Conservation (phyloP, 2,888 invertebrate species). For the Zygogramma bicolorata region DNA sequence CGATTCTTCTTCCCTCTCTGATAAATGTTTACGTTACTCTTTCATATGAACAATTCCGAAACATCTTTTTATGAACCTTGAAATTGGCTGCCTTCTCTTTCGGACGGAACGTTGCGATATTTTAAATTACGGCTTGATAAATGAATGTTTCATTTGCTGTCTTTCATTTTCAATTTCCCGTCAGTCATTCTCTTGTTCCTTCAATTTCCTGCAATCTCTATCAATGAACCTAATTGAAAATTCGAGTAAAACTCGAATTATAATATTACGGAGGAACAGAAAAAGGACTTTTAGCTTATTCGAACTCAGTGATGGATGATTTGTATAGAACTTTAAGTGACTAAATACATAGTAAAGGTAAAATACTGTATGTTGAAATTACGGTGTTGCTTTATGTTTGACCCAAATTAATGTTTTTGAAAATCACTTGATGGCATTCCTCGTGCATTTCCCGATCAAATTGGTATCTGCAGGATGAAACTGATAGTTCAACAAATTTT, state of each 20-base stretch:
- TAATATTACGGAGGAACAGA: background rate
- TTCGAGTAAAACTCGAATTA: conserved; percentile 4
- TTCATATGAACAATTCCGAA: conserved; percentile 32
- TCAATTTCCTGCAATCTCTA: conserved; percentile 16
- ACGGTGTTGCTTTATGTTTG: too few relatives aligned
- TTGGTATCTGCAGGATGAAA: too few relatives aligned
- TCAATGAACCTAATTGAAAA: conserved; percentile 20
- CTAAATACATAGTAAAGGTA: too few relatives aligned
- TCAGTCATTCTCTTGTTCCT: conserved; percentile 14
- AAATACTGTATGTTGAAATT: too few relatives aligned
- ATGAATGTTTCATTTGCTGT: conserved; percentile 28
- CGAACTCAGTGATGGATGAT: background rate
- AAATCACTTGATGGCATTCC: too few relatives aligned
- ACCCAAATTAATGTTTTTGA: too few relatives aligned
- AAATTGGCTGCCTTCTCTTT: conserved; percentile 37
- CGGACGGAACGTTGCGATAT: conserved; percentile 28
- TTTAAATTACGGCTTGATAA: conserved; percentile 30
- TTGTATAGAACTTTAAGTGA: too few relatives aligned
- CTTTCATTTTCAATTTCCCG: conserved; percentile 21
- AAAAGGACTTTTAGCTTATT: background rate
- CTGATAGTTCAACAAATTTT: too few relatives aligned
- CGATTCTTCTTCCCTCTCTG: background rate
- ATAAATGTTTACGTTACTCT: conserved; percentile 30
- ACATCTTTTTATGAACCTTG: conserved; percentile 36
- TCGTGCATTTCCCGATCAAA: too few relatives aligned